phyloP scores from a whole-genome alignment of 1,140 invertebrate species.

The Apis cerana region DNA sequence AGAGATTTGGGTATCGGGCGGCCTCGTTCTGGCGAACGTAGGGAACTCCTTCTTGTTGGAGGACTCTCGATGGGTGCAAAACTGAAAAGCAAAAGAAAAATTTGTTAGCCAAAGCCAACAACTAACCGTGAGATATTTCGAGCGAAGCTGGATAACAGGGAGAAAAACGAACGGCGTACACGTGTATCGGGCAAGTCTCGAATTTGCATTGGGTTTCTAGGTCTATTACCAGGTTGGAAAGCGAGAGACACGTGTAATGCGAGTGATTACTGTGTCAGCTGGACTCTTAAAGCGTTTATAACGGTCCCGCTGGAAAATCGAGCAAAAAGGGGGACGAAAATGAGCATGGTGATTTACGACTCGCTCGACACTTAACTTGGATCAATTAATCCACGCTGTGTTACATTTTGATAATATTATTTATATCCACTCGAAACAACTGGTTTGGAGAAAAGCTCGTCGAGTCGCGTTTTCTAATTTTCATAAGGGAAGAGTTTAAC shows the following conservation, averaged over 20 bases:
- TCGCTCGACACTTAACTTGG: not conserved
- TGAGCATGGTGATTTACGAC: not conserved
- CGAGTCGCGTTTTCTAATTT: no score
- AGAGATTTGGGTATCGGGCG: constrained; percentile 95
- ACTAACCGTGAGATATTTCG: not conserved
- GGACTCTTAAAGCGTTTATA: constrained; percentile 10
- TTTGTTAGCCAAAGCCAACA: no score
- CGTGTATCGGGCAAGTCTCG: not conserved
- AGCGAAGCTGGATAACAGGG: not conserved
- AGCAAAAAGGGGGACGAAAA: constrained; percentile 3
- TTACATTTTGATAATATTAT: not conserved
- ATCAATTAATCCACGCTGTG: not conserved
- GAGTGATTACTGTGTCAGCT: constrained; percentile 20
- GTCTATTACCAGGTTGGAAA: constrained; percentile 26
- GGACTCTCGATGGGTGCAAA: constrained; percentile 91
- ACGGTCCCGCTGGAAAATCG: constrained; percentile 10
- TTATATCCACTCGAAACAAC: not conserved
- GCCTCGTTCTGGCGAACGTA: constrained; percentile 95
- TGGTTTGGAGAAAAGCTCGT: no score
- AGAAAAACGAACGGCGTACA: not conserved
- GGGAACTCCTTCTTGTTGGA: constrained; percentile 94
- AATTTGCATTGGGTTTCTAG: constrained; percentile 34
- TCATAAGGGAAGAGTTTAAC: no score
- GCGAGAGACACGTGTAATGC: constrained; percentile 29
- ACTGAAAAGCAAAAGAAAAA: constrained; percentile 82